Base-by-base conservation (phyloP, 2,888 invertebrate species). In the Podotricha telesiphe region DNA sequence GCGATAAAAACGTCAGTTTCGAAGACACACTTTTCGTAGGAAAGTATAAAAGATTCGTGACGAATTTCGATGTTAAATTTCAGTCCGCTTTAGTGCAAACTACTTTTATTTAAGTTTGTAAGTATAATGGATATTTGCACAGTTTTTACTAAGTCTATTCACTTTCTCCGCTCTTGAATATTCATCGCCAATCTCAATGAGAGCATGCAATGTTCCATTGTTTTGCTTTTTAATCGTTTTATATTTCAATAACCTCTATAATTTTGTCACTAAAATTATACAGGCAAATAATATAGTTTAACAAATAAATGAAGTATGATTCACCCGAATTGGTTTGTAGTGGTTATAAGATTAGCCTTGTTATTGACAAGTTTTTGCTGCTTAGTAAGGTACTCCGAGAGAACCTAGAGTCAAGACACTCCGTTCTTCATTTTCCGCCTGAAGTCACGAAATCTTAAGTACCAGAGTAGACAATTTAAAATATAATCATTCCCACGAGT, bases 161-260 rank as follows among this genome's bases (percentile, higher is more conserved):
- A 69, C 71, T 71, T 71, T 71, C 71, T 50, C 71, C 50, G 51
- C 28, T 66, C 59, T 59, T 59, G 67, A 71, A 67, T 69, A 69
- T 69, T 65, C 69, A 67, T 65, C 55, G 55, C n/a, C 51, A 22
- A 63, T 66, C 65, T 58, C 58, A 64, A 66, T 63, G 69, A 66
- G 47, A 69, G 48, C 69, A 70, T 45, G 69, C 69, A 53, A 67
- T 56, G 56, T 15, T 51, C 63, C 45, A 71, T 68, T 68, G 68
- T 67, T 67, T 53, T 65, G 40, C 56, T 65, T 71, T 68, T 71
- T 62, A 63, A 63, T 62, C 37, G 40, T 67, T 67, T 63, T 67
- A 70, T 53, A 63, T 66, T 63, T 55, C 47, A 67, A 40, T 50
- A 6, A 50, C 17, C 40, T 2, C n/a, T 19, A 62, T 45, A 10